These are phyloP conservation scores for Napeogenes sylphis DNA, from an alignment of 2,888 invertebrate genomes.

Conservation along the genomic window DNA sequence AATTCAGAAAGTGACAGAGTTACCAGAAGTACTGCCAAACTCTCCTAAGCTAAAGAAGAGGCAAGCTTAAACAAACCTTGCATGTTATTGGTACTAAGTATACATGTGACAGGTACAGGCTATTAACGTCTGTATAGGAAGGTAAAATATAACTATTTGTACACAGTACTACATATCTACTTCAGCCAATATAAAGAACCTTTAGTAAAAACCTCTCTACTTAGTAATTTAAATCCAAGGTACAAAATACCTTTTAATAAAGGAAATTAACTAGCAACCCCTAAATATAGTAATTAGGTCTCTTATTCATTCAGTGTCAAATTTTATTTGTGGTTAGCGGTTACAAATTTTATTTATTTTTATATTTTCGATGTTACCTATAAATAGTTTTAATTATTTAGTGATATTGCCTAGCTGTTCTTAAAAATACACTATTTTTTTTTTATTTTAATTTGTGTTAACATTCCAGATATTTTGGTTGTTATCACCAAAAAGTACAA, in stretches of 20 bases:
- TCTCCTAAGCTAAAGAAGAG: conserved; percentile 66
- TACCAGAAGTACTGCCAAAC: conserved; percentile 79
- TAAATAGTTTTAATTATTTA: no score
- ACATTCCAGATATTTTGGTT: no score
- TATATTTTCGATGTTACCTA: no score
- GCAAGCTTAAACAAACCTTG: conserved; percentile 40
- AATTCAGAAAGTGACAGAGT: conserved; percentile 80
- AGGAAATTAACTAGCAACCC: background rate
- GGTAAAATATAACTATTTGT: background rate
- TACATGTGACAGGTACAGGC: conserved; percentile 1
- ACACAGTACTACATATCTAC: conserved; percentile 6
- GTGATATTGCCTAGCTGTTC: no score
- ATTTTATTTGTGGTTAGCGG: no score
- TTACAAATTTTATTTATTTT: no score
- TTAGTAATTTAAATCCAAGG: background rate
- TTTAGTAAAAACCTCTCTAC: background rate
- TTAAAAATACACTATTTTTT: no score
- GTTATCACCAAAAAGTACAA: no score
- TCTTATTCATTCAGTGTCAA: no score
- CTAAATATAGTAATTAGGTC: no score
- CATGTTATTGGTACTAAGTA: conserved; percentile 31
- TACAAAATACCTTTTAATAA: conserved; percentile 2
- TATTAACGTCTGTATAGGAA: background rate
- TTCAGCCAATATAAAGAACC: background rate
- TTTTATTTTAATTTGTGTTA: no score